A percentile compares a stretch with the other conserved stretches of the same genome.
These are phyloP conservation scores for Burhinus oedicnemus DNA, from an alignment of 2,113 vertebrate species.

Conservation along the genomic window DNA sequence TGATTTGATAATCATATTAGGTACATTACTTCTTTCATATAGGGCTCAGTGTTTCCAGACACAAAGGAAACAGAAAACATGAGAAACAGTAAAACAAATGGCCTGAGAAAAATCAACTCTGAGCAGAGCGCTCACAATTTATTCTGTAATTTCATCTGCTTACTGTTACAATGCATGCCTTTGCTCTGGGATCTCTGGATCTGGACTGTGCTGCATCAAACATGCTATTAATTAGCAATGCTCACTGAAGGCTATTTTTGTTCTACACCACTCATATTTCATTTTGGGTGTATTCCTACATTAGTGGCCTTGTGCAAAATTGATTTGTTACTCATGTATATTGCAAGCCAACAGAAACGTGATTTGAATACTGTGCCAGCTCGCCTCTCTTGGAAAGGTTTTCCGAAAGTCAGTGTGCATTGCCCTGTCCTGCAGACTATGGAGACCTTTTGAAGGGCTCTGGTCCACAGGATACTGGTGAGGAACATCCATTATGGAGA, in stretches of 20 bases:
- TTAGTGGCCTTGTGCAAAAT: slow-evolving; percentile 58
- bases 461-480: background rate
- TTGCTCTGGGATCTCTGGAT: slow-evolving; percentile 47
- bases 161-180: slow-evolving; percentile 19
- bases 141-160: slow-evolving; percentile 38
- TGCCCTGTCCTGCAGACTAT: background rate
- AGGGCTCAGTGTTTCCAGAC: background rate
- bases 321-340: slow-evolving; percentile 63
- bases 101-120: background rate
- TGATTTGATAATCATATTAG: background rate
- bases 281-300: slow-evolving; percentile 49
- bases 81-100: background rate
- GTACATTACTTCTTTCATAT: background rate
- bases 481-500: background rate
- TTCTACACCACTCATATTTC: slow-evolving; percentile 47
- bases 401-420: background rate
- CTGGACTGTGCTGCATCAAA: slow-evolving; percentile 45
- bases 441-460: background rate
- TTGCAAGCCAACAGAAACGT: slow-evolving; percentile 47
- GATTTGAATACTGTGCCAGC: slow-evolving; percentile 32
- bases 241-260: slow-evolving; percentile 64
- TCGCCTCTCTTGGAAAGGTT: background rate
- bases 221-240: slow-evolving; percentile 65
- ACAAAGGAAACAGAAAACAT: background rate
- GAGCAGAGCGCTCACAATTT: background rate